Percentiles rank a stretch among this genome's conserved stretches.
Conservation (phyloP, 2,888 invertebrate genomes). For the Chydorus sphaericus region DNA sequence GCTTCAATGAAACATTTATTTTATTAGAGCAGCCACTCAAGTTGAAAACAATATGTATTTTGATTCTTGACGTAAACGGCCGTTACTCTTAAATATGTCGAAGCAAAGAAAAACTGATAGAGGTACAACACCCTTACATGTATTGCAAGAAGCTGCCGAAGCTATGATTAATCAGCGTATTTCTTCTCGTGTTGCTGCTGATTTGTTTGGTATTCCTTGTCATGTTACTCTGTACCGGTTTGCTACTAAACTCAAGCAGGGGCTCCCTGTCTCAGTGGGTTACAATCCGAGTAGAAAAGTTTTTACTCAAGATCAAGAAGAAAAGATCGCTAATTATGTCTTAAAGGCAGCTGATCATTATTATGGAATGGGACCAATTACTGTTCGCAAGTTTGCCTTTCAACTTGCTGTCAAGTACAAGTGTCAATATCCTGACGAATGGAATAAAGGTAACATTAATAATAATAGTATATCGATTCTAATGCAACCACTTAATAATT, state of each 20-base stretch:
- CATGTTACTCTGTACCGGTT: not conserved
- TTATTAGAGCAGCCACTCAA: too few species aligned
- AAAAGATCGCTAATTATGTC: not conserved
- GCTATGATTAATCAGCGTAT: too few species aligned
- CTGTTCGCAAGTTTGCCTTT: not conserved
- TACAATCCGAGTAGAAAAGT: not conserved
- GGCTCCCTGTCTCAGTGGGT: not conserved
- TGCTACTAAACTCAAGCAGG: not conserved
- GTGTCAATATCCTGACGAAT: not conserved
- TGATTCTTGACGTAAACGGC: too few species aligned
- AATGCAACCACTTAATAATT: too few species aligned
- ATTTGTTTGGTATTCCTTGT: not conserved
- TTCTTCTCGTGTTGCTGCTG: too few species aligned
- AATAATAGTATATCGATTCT: too few species aligned
- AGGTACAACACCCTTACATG: too few species aligned
- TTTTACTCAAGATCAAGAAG: not conserved
- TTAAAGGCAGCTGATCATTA: not conserved
- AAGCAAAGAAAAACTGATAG: too few species aligned
- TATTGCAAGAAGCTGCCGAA: too few species aligned
- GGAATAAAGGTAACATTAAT: not conserved
- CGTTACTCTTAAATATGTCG: too few species aligned
- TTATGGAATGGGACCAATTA: not conserved
- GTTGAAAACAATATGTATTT: too few species aligned
- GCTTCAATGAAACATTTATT: too few species aligned
- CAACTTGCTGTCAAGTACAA: not conserved